Base-by-base conservation (phyloP, 2,888 invertebrate genomes). In the Latheticus oryzae region DNA sequence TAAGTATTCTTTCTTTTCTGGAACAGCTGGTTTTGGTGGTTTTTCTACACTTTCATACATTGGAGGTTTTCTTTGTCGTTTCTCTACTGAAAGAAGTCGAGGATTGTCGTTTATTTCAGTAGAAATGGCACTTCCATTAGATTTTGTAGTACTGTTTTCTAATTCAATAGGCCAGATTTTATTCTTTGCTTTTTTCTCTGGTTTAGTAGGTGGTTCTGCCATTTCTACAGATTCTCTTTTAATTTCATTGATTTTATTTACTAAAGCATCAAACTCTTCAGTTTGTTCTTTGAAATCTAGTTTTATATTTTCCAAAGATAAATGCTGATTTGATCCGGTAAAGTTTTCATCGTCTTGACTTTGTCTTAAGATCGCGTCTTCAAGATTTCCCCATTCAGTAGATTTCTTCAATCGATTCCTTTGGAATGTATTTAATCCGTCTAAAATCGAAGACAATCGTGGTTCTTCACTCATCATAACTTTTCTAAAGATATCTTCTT, bases 351-450 rank as follows among this genome's bases (percentile, higher is more conserved):
- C 73, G 13, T 73, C 72, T 55, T 75, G 74, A 12, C 74, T 70
- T n/a, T 79, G 70, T 56, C 83, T 85, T 58, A 87, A 84, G 15
- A 89, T 86, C n/a, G 88, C 89, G 67, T 90, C 89, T 75, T 90
- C 89, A 62, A 90, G 79, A 61, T 87, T 89, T 1, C 88, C 90
- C 83, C 89, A 90, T 68, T 90, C 88, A 2, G 86, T 88, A 0
- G 84, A 89, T 70, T 90, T 90, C 74, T 90, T 90, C 50, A 90
- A 73, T 38, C 88, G 81, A 60, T 86, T 85, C 63, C 84, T 81
- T 67, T 88, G 87, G 73, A 88, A 88, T 2, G 87, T 85, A 51
- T 84, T 87, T 32, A 87, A 78, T 4, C 87, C 86, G 72, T 88
- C 88, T 62, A 88, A 79, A 19, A 84, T 84, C 3, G 84, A 77